A percentile compares a stretch with the other conserved stretches of the same genome.
Evolutionary conservation across 2,797 vertebrate genomes (phyloP).

Genomic region (Anomalospiza imberbis): DNA sequence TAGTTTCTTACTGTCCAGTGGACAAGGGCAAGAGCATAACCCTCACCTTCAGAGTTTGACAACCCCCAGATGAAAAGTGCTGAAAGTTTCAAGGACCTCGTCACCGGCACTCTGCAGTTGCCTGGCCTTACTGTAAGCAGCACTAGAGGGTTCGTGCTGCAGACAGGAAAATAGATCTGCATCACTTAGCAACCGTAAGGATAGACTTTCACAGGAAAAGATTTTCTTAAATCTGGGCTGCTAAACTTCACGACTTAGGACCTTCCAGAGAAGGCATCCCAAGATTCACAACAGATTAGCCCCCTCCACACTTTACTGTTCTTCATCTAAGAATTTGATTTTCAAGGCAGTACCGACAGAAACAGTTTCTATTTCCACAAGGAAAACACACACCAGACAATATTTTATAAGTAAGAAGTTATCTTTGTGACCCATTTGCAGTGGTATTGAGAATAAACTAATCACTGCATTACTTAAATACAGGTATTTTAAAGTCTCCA

Average conservation of each 20-base stretch:
- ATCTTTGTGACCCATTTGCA: not conserved
- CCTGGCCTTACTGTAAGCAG: constrained; percentile 19
- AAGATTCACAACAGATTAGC: not conserved
- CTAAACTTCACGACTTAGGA: constrained; percentile 4
- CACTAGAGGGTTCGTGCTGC: constrained; percentile 33
- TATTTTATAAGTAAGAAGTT: not conserved
- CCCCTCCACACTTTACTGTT: not conserved
- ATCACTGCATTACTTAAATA: not conserved
- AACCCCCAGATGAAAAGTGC: not conserved
- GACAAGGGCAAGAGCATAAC: not conserved
- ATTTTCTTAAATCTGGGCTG: not conserved
- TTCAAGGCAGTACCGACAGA: not conserved
- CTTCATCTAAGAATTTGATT: not conserved
- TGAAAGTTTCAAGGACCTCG: constrained; percentile 22
- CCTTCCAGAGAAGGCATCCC: not conserved
- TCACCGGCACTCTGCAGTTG: constrained; percentile 7
- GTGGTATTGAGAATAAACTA: not conserved
- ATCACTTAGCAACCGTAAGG: constrained; percentile 50
- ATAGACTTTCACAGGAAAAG: not conserved
- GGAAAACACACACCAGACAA: not conserved
- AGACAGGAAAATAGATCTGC: constrained; percentile 42
- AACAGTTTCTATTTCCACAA: not conserved
- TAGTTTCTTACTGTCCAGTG: not conserved
- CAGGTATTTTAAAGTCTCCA: not conserved
- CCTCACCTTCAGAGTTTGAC: not conserved